Percentiles rank a stretch among this genome's conserved stretches.
These are phyloP conservation scores for Taenioides sp. DNA, from an alignment of 2,797 vertebrate species.

Conservation along the genomic window DNA sequence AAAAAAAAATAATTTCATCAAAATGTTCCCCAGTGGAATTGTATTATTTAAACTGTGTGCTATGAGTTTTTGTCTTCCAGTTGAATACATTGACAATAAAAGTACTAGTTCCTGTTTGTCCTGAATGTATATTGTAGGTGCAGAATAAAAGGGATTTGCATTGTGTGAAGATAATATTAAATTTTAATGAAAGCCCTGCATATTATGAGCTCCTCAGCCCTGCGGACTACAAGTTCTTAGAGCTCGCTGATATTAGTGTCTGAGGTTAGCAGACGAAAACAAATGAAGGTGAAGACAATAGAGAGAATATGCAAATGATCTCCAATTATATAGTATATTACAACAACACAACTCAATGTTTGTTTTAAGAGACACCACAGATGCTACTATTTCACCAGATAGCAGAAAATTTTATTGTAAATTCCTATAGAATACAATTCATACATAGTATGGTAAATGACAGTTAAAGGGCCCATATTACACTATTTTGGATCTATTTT, in stretches of 20 bases:
- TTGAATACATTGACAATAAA: not conserved
- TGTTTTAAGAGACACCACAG: not conserved
- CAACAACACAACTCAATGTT: not conserved
- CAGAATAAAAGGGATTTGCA: conserved; percentile 19
- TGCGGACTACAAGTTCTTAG: conserved; percentile 7
- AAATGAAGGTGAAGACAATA: not conserved
- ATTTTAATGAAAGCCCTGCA: conserved; percentile 7
- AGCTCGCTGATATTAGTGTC: conserved; percentile 6
- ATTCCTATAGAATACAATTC: not conserved
- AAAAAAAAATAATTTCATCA: too few relatives aligned
- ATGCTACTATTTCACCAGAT: not conserved
- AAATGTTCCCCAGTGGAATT: not conserved
- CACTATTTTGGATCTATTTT: too few relatives aligned
- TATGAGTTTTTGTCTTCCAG: not conserved
- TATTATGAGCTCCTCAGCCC: conserved; percentile 8
- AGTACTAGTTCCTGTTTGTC: not conserved
- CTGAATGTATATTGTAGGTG: not conserved
- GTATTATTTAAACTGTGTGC: not conserved
- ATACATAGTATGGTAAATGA: not conserved
- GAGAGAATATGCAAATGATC: conserved; percentile 5
- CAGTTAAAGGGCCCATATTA: too few relatives aligned
- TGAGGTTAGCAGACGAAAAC: not conserved
- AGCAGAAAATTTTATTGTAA: not conserved
- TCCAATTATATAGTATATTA: not conserved
- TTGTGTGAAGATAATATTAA: not conserved